Percentiles rank a stretch among this genome's conserved stretches.
Evolutionary conservation across 2,888 invertebrate species (phyloP).

Genomic region (Thalpophila matura): DNA sequence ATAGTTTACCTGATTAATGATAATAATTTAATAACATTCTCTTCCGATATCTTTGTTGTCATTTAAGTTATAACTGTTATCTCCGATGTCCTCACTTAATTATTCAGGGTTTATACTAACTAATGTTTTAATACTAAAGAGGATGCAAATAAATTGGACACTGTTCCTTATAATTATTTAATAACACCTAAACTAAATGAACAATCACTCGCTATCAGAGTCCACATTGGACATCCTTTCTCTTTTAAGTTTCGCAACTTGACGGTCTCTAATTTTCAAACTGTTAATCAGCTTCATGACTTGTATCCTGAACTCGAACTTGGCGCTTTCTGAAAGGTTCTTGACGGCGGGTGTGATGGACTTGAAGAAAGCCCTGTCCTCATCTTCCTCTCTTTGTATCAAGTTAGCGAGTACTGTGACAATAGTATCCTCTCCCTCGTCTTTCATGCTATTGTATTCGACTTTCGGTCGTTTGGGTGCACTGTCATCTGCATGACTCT

Average conservation of each 20-base stretch:
- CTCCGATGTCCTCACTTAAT: neutral
- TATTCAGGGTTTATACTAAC: neutral
- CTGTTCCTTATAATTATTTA: constrained; percentile 41
- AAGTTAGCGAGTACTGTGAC: constrained; percentile 73
- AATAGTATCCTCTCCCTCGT: constrained; percentile 66
- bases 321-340: constrained; percentile 72
- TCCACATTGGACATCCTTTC: constrained; percentile 52
- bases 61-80: neutral
- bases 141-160: neutral
- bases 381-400: constrained; percentile 80
- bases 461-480: constrained; percentile 62
- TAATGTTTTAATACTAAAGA: neutral
- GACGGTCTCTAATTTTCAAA: constrained; percentile 68
- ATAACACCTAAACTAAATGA: constrained; percentile 22
- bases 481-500: constrained; percentile 16
- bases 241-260: constrained; percentile 49
- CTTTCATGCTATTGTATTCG: constrained; percentile 55
- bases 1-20: constrained; percentile 22
- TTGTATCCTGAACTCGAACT: constrained; percentile 78
- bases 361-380: constrained; percentile 81
- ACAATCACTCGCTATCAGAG: constrained; percentile 55
- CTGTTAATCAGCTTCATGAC: constrained; percentile 76
- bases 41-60: neutral
- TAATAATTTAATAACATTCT: neutral
- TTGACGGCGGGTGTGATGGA: constrained; percentile 80